phyloP scores from a whole-genome alignment of 1,140 invertebrate species.

The Wasmannia auropunctata region DNA sequence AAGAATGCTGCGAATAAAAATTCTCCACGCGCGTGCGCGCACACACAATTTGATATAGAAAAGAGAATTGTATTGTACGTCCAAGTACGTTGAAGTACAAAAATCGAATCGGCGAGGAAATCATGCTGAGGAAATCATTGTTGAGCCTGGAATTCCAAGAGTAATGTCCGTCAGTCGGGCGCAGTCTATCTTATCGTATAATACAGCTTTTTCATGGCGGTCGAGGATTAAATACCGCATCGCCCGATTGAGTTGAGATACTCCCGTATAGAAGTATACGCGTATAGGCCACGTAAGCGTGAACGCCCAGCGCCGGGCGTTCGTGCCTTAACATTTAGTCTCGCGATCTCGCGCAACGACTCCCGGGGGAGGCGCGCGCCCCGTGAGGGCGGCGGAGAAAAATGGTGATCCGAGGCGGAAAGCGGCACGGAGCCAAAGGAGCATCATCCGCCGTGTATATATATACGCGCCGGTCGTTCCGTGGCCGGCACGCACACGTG shows the following conservation, averaged over 20 bases:
- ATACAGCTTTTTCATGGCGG: neutral
- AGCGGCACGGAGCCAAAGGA: slow-evolving; percentile 52
- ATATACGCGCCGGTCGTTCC: slow-evolving; percentile 20
- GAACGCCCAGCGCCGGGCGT: neutral
- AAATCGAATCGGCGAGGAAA: neutral
- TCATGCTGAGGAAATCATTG: neutral
- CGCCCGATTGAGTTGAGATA: neutral
- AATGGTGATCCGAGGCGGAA: slow-evolving; percentile 33
- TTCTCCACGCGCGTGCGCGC: neutral
- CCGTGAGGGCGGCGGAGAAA: slow-evolving; percentile 14
- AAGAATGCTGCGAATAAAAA: neutral
- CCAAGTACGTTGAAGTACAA: neutral
- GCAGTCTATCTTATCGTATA: neutral
- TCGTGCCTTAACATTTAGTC: neutral
- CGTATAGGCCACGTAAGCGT: neutral
- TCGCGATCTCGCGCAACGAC: slow-evolving; percentile 37
- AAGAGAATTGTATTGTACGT: neutral
- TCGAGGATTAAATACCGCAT: neutral
- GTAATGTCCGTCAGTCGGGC: neutral
- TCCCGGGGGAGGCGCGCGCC: slow-evolving; percentile 31
- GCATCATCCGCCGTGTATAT: slow-evolving; percentile 37
- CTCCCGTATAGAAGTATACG: neutral
- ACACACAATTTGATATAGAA: neutral
- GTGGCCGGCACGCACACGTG: slow-evolving; percentile 50
- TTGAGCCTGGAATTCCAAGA: neutral